Base-by-base conservation (phyloP, 2,113 vertebrate genomes). In the Ariopsis seemanni region DNA sequence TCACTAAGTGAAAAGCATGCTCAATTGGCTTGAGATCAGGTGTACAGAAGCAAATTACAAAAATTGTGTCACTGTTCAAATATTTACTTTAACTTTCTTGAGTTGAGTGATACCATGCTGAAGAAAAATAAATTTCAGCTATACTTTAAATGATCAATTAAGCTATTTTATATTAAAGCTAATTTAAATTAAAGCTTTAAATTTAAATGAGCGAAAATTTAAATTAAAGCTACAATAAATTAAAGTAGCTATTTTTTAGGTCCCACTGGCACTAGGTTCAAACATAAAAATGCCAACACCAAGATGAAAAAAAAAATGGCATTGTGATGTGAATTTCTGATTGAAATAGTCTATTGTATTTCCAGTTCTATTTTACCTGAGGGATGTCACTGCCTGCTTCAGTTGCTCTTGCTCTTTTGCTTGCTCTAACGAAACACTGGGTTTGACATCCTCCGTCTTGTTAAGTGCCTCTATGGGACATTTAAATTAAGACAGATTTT, bases 401-500 rank as follows among this genome's bases (percentile, higher is more conserved):
- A 85, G 42, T 57, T 87, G 67, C 85, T 85, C 34, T 34, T 87
- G 77, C 27, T 82, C 86, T 53, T 86, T 62, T 65, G 85, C 10
- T 82, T 71, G 67, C 42, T 78, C 55, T n/a, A 30, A 42, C 58
- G 79, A 60, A 42, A 27, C 52, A 67, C 15, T 71, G 79, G 18
- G 65, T 85, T 85, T 67, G 42, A 48, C 72, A 69, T 77, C 88
- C 85, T 85, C 78, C 71, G 65, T 57, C 75, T 58, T 85, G 18
- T 62, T 53, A 20, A 87, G 78, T 8, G 72, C 69, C 17, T 85
- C 89, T 90, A 84, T 42, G 12, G 60, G 17, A 87, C 34, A 88
- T 82, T 58, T 67, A 58, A 42, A 72, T 74, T 1, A 20, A 84
- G 20, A 69, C 8, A 55, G 55, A 58, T 48, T 78, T 52, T 82